Percentiles rank a stretch among this genome's conserved stretches.
These are phyloP conservation scores for Magallana ariakensis DNA, from an alignment of 1,140 invertebrate species.

Conservation along the genomic window DNA sequence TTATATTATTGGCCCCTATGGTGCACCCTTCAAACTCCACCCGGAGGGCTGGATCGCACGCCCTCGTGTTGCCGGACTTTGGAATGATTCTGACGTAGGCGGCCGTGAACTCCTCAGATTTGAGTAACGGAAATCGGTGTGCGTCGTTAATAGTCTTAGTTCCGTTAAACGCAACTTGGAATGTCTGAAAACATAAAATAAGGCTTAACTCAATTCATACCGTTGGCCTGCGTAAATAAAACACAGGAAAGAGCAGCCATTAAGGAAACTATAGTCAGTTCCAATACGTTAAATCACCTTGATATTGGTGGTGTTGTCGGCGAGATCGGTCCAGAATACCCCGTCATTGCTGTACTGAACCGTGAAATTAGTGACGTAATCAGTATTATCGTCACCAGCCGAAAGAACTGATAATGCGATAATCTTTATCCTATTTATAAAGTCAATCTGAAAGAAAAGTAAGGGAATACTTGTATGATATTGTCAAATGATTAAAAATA, in stretches of 20 bases:
- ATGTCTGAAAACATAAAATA: slow-evolving; percentile 41
- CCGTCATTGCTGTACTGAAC: slow-evolving; percentile 37
- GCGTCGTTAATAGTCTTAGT: slow-evolving; percentile 22
- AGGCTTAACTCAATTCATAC: too few relatives aligned
- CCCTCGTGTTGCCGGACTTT: background rate
- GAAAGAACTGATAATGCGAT: background rate
- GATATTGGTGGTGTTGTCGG: slow-evolving; percentile 7
- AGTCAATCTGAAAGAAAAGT: slow-evolving; percentile 18
- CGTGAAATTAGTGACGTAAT: slow-evolving; percentile 44
- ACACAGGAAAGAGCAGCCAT: too few relatives aligned
- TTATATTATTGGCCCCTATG: background rate
- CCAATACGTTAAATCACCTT: background rate
- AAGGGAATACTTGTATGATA: background rate
- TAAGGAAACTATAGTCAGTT: too few relatives aligned
- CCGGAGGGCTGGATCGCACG: background rate
- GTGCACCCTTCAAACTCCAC: background rate
- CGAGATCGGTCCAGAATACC: background rate
- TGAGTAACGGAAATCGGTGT: background rate
- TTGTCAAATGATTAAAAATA: too few relatives aligned
- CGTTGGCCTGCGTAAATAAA: too few relatives aligned
- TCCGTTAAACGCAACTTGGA: slow-evolving; percentile 28
- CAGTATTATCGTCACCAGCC: slow-evolving; percentile 18
- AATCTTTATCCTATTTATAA: slow-evolving; percentile 25
- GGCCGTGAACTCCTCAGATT: slow-evolving; percentile 7
- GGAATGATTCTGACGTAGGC: slow-evolving; percentile 38